Evolutionary conservation across 2,797 vertebrate genomes (phyloP), one percentile per base, ranked within the genome.

Genomic region (Neopelma chrysocephalum): DNA sequence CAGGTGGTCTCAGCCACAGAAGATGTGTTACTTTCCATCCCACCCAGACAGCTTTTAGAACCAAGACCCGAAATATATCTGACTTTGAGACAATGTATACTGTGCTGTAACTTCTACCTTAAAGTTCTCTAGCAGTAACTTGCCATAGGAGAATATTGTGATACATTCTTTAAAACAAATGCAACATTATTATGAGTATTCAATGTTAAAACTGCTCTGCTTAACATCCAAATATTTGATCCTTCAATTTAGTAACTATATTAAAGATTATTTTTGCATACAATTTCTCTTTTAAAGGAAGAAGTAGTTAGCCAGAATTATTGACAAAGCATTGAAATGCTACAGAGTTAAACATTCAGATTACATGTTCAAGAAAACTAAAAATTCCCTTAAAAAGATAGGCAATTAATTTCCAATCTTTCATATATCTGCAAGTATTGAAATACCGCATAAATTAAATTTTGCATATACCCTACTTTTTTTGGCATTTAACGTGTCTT

Each of bases 341-440:
- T 23, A 50, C 13, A 7, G 51, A 50, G 18, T 11, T 65, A 72
- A 89, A 87, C 82, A 70, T n/a, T 40, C 56, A 58, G 23, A 43
- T 34, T 19, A 61, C 1, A 9, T 6, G 62, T 15, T 23, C n/a
- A 47, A 36, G 27, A 56, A 85, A 87, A 80, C 9, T 2, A 75
- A 82, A 84, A 77, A 70, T 10, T 64, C 18, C 11, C 65, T 87
- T 34, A 15, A 69, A 84, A 60, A 20, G 2, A 68, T 80, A 96
- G 93, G 75, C 61, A 94, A 61, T 48, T 95, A 61, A 77, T 95
- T 91, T 70, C 62, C 91, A 80, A 86, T 64, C 45, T 94, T 64
- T 42, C 91, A 32, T 29, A 90, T 9, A 91, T 53, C 70, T 79
- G 83, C 54, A 95, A 85, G 26, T 23, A 56, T 1, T 48, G 7